Percentiles rank a stretch among this genome's conserved stretches.
These are phyloP conservation scores for Setophaga petechia DNA, from an alignment of 2,113 vertebrate species.

Conservation along the genomic window DNA sequence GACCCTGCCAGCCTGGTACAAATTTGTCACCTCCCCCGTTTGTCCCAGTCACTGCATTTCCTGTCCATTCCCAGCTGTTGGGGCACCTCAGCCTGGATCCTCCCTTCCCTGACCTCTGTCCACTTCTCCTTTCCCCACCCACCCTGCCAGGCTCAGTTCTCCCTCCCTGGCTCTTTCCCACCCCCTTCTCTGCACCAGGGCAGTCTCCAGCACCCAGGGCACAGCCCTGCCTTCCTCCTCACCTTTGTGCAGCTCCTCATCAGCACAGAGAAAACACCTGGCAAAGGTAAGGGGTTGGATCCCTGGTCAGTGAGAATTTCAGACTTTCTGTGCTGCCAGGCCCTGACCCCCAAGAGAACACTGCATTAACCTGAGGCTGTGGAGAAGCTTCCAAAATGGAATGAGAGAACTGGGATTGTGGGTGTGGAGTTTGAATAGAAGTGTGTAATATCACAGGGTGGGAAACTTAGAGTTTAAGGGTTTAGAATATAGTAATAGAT, in stretches of 20 bases:
- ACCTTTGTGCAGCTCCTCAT: not conserved
- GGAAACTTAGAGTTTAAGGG: not conserved
- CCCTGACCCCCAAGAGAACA: not conserved
- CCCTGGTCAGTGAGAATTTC: not conserved
- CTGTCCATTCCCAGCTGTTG: not conserved
- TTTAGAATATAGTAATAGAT: not conserved
- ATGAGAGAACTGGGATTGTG: not conserved
- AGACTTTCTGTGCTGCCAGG: not conserved
- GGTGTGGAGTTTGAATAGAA: not conserved
- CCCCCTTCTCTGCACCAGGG: not conserved
- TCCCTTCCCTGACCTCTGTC: not conserved
- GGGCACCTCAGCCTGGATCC: not conserved
- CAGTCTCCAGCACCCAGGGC: not conserved
- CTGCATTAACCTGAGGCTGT: not conserved
- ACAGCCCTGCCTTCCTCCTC: not conserved
- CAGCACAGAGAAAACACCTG: fast-evolving
- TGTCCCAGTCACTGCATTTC: not conserved
- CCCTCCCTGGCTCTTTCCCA: not conserved
- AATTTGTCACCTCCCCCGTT: not conserved
- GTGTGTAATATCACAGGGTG: not conserved
- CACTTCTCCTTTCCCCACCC: not conserved
- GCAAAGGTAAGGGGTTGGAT: not conserved
- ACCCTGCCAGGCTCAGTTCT: not conserved
- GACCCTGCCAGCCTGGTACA: not conserved
- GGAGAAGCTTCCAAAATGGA: not conserved